A percentile compares a stretch with the other conserved stretches of the same genome.
phyloP scores from a whole-genome alignment of 2,888 invertebrate species.

The Arge pagana region DNA sequence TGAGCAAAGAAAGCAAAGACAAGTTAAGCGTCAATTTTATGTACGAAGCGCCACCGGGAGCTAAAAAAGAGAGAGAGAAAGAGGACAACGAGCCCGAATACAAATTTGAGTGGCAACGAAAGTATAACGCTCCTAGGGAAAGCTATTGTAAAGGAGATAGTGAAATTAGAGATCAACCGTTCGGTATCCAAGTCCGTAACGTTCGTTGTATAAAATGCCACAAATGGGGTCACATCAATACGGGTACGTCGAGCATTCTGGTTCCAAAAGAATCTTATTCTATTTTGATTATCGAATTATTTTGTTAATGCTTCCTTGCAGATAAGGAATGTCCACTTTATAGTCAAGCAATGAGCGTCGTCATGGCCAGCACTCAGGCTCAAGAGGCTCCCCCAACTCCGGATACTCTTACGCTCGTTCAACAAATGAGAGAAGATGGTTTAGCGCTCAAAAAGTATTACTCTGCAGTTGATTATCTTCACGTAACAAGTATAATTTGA shows the following conservation, averaged over 20 bases:
- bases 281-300: background rate
- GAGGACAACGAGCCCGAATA: constrained; percentile 95
- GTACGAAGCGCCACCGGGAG: constrained; percentile 99
- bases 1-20: constrained; percentile 98
- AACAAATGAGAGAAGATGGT: constrained; percentile 92
- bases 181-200: constrained; percentile 96
- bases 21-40: constrained; percentile 97
- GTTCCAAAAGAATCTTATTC: constrained; percentile 14
- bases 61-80: constrained; percentile 87
- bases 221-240: constrained; percentile 99
- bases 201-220: constrained; percentile 99
- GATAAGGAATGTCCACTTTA: constrained; percentile 97
- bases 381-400: constrained; percentile 70
- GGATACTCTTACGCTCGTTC: constrained; percentile 76
- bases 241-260: constrained; percentile 60
- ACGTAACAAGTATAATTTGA: constrained; percentile 38
- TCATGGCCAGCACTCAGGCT: constrained; percentile 64
- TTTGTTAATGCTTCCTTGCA: constrained; percentile 45
- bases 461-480: constrained; percentile 32
- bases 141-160: constrained; percentile 98
- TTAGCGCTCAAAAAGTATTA: constrained; percentile 80
- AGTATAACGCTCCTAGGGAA: constrained; percentile 98
- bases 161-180: constrained; percentile 97
- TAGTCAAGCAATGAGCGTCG: constrained; percentile 81
- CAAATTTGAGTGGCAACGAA: constrained; percentile 99